phyloP scores from a whole-genome alignment of 2,888 invertebrate genomes.

The Bombylius discolor region DNA sequence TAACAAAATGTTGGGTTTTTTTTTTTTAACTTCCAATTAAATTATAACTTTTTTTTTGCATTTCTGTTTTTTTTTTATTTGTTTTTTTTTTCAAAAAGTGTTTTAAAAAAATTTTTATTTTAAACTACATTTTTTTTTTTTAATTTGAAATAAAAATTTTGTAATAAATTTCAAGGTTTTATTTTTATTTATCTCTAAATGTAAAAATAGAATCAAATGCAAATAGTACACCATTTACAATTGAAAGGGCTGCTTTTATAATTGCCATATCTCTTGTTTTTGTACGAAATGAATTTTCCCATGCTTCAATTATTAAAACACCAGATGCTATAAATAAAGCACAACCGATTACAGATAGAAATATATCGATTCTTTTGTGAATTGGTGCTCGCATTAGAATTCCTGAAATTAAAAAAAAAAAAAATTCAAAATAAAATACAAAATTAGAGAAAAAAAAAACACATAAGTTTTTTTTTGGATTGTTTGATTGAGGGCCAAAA shows the following conservation, averaged over 20 bases:
- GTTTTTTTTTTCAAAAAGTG: too few relatives aligned
- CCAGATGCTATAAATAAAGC: constrained; percentile 60
- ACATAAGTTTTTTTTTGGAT: too few relatives aligned
- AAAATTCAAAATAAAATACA: background rate
- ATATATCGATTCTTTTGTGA: constrained; percentile 63
- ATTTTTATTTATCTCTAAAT: constrained; percentile 44
- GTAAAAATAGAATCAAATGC: constrained; percentile 63
- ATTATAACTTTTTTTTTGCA: too few relatives aligned
- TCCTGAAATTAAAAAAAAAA: constrained; percentile 41
- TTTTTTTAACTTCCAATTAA: too few relatives aligned
- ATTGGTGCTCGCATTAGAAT: constrained; percentile 59
- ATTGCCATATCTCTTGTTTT: constrained; percentile 44
- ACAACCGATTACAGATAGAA: constrained; percentile 61
- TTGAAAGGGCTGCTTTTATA: constrained; percentile 61
- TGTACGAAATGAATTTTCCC: constrained; percentile 38
- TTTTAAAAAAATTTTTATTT: too few relatives aligned
- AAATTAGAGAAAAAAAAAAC: background rate
- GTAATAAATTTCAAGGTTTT: background rate
- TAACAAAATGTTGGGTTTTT: too few relatives aligned
- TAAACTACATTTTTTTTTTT: too few relatives aligned
- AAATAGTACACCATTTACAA: constrained; percentile 61
- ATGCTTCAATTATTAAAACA: constrained; percentile 54
- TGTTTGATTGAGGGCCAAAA: too few relatives aligned
- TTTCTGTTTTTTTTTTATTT: too few relatives aligned
- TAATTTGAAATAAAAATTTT: background rate